These are phyloP conservation scores for Brachyopa scutellaris DNA, from an alignment of 2,888 invertebrate genomes.

Conservation along the genomic window DNA sequence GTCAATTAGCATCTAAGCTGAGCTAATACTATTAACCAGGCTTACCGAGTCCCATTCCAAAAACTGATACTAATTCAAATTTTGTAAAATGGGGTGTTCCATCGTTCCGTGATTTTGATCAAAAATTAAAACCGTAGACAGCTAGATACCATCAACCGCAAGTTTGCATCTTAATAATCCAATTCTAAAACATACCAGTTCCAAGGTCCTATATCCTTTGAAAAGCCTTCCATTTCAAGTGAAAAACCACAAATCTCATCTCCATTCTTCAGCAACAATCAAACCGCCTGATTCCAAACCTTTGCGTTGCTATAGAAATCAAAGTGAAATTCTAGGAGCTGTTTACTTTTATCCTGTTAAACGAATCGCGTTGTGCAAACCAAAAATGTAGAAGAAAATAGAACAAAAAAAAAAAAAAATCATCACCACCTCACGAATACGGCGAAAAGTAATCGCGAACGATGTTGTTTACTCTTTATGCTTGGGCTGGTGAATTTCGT, in stretches of 20 bases:
- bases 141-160: too few relatives aligned
- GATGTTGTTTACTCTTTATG: slow-evolving; percentile 40
- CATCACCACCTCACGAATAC: slow-evolving; percentile 7
- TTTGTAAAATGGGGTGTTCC: too few relatives aligned
- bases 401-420: not conserved
- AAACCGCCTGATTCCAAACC: not conserved
- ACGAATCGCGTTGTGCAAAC: slow-evolving; percentile 8
- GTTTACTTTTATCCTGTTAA: slow-evolving; percentile 33
- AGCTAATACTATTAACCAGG: too few relatives aligned
- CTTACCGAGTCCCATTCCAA: too few relatives aligned
- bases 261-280: slow-evolving; percentile 1
- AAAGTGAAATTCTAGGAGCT: slow-evolving; percentile 7
- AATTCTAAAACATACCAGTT: too few relatives aligned
- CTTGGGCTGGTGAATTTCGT: slow-evolving; percentile 32
- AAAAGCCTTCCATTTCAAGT: too few relatives aligned
- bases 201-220: too few relatives aligned
- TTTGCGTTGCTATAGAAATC: not conserved
- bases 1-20: too few relatives aligned
- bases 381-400: not conserved
- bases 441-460: slow-evolving; percentile 33
- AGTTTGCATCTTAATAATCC: too few relatives aligned
- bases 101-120: too few relatives aligned
- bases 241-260: slow-evolving; percentile 4
- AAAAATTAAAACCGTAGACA: too few relatives aligned
- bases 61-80: too few relatives aligned